phyloP scores from a whole-genome alignment of 2,888 invertebrate species.

The Conomelus anceps region DNA sequence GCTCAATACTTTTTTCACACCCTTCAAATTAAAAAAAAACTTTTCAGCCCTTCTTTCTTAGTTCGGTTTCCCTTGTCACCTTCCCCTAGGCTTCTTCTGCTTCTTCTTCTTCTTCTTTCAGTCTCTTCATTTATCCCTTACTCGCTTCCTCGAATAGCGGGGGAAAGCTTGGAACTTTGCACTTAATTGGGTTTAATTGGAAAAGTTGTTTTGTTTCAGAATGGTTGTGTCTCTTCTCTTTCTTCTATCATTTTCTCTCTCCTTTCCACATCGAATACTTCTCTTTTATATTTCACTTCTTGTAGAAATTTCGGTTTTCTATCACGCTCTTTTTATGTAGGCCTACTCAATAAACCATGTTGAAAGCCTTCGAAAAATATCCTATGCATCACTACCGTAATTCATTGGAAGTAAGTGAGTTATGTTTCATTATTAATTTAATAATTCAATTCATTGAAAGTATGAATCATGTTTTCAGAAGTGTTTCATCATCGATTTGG shows the following conservation, averaged over 20 bases:
- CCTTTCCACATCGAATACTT: background rate
- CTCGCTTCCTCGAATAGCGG: background rate
- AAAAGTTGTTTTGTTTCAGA: conserved; percentile 32
- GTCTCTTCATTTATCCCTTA: conserved; percentile 11
- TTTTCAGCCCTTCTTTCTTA: background rate
- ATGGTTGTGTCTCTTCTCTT: background rate
- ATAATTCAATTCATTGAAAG: no score
- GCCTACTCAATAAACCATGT: no score
- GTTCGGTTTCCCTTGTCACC: background rate
- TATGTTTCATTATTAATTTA: no score
- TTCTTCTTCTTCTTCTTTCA: conserved; percentile 1
- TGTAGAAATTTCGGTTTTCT: no score
- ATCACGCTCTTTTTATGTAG: no score
- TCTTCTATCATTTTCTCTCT: background rate
- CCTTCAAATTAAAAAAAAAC: background rate
- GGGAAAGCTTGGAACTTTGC: conserved; percentile 29
- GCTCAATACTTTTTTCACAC: background rate
- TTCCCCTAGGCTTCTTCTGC: background rate
- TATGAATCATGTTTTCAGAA: no score
- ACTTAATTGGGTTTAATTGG: conserved; percentile 34
- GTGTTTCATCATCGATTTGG: no score
- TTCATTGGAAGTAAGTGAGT: no score
- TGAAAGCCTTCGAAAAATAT: no score
- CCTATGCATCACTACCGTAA: no score
- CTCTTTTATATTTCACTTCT: conserved; percentile 1